Base-by-base conservation (phyloP, 23 tunicate species). In the Halocynthia roretzi region DNA sequence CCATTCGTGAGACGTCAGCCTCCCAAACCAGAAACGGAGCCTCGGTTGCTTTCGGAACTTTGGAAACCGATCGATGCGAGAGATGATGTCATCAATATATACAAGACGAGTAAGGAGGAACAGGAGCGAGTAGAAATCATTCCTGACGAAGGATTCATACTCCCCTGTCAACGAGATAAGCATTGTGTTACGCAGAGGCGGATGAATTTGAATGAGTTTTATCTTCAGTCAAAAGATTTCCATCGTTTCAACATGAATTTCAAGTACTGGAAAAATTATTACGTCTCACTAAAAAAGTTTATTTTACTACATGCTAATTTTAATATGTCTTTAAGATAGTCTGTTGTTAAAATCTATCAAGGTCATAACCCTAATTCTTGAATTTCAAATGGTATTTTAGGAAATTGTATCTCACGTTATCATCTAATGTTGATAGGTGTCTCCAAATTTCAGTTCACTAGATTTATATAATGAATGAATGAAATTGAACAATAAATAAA, bases 201-300 rank as follows among this genome's bases (percentile, higher is more conserved):
- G 58, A 50, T 12, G 44, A 81, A 70, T 70, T 70, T 63, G 67
- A 84, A 85, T 71, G 79, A 90, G 52, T 90, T 90, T 73, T 90
- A 50, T 77, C 84, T 90, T 15, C 90, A 90, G 65, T 71, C 97
- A 51, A 85, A 81, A 52, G 88, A 90, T 56, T 66, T 80, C 62
- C 87, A 90, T 76, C 60, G 82, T 40, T 90, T 85, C 77, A 85
- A 83, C 75, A 68, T 89, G 82, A 80, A 76, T 61, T 89, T 83
- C 55, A 52, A 61, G 22, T 80, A 64, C 70, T 75, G 76, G 96
- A 80, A 7, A 72, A 60, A 60, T n/a, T 15, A 57, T 57, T 57
- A n/a, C n/a, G n/a, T n/a, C n/a, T n/a, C n/a, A 64, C 70, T 75
- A 74, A 88, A 80, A 7, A 72, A 60, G 4, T n/a, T 15, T 1